phyloP scores from a whole-genome alignment of 2,888 invertebrate species.

The Cancer borealis region DNA sequence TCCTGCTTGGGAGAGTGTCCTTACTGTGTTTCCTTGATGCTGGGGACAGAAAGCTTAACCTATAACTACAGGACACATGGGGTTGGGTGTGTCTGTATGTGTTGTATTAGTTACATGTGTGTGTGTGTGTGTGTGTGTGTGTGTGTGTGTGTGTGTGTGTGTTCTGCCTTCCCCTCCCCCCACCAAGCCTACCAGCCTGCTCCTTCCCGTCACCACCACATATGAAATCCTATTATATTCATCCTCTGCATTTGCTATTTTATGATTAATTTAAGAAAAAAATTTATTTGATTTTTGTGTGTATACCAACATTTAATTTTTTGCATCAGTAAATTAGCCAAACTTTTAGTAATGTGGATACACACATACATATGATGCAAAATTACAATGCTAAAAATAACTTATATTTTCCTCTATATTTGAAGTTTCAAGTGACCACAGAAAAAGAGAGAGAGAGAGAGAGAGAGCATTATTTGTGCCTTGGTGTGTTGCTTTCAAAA shows the following conservation, averaged over 20 bases:
- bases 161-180: background rate
- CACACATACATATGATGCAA: background rate
- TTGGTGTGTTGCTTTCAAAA: constrained; percentile 60
- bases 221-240: background rate
- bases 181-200: background rate
- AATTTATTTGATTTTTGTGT: background rate
- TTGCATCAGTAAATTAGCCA: background rate
- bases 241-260: background rate
- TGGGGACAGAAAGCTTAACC: background rate
- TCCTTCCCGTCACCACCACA: background rate
- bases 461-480: constrained; percentile 57
- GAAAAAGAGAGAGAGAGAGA: constrained; percentile 1
- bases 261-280: background rate
- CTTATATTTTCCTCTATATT: background rate
- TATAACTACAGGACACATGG: background rate
- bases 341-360: background rate
- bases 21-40: background rate
- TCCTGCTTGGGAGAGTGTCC: background rate
- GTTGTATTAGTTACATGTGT: background rate
- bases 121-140: background rate
- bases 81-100: background rate
- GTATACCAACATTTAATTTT: background rate
- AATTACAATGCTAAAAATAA: background rate
- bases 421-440: background rate
- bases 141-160: background rate